Percentiles rank a stretch among this genome's conserved stretches.
phyloP scores from a whole-genome alignment of 1,140 invertebrate species.

The Drosophila insularis region DNA sequence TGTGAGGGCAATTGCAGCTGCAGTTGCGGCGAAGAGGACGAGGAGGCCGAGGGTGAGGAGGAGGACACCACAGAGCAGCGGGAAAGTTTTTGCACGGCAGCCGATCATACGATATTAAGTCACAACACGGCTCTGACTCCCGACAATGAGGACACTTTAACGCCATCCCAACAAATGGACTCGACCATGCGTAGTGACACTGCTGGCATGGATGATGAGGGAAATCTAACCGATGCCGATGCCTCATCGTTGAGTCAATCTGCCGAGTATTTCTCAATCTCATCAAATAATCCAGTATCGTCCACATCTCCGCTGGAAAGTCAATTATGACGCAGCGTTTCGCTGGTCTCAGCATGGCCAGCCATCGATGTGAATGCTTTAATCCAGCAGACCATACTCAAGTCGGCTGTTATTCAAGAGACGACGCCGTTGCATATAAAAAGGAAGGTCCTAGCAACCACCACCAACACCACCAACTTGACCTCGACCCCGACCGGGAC shows the following conservation, averaged over 20 bases:
- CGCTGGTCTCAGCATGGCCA: constrained; percentile 82
- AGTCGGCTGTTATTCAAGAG: constrained; percentile 71
- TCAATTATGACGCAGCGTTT: constrained; percentile 82
- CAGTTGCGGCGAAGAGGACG: constrained; percentile 37
- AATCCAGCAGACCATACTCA: constrained; percentile 80
- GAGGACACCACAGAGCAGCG: constrained; percentile 65
- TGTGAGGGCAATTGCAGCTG: constrained; percentile 47
- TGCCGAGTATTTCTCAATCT: constrained; percentile 75
- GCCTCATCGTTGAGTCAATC: constrained; percentile 76
- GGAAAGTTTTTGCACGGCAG: constrained; percentile 68
- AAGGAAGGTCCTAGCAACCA: constrained; percentile 10
- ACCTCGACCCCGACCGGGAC: constrained; percentile 10
- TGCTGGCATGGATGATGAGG: constrained; percentile 22
- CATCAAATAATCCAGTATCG: constrained; percentile 36
- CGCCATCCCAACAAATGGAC: constrained; percentile 65
- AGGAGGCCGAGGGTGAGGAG: constrained; percentile 42
- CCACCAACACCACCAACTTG: background rate
- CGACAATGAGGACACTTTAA: constrained; percentile 62
- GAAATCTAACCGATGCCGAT: constrained; percentile 60
- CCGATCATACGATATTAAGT: constrained; percentile 63
- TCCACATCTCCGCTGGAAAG: constrained; percentile 31
- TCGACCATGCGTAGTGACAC: constrained; percentile 63
- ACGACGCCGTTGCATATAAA: constrained; percentile 39
- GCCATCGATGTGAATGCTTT: constrained; percentile 80
- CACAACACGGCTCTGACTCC: constrained; percentile 46